Evolutionary conservation across 2,113 vertebrate genomes (phyloP).

Genomic region (Sula dactylatra): DNA sequence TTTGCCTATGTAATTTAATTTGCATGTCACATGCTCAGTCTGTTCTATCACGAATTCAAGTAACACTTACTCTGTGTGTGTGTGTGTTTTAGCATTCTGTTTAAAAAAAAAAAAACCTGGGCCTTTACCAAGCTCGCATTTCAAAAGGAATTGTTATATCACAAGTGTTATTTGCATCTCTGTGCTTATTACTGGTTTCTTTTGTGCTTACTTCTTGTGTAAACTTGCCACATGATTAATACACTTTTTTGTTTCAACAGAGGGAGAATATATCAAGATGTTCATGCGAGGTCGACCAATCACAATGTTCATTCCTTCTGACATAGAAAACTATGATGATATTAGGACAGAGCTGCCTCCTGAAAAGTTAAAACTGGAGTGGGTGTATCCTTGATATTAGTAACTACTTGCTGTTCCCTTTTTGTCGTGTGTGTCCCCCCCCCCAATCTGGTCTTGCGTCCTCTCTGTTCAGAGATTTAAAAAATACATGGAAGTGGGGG

Average conservation of each 20-base stretch:
- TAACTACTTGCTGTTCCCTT: neutral
- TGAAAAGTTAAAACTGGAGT: conserved; percentile 95
- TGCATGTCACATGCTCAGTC: neutral
- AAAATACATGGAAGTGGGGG: neutral
- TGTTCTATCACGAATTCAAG: neutral
- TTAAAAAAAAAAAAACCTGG: neutral
- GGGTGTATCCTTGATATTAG: conserved; percentile 92
- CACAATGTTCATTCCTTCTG: conserved; percentile 98
- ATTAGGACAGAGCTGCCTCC: conserved; percentile 90
- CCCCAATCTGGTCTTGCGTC: neutral
- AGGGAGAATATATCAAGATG: conserved; percentile 97
- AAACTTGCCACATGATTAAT: conserved; percentile 33
- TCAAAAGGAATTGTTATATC: neutral
- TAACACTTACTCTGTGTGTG: neutral
- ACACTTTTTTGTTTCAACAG: conserved; percentile 77
- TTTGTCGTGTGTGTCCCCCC: neutral
- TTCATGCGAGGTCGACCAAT: conserved; percentile 98
- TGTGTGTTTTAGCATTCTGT: neutral
- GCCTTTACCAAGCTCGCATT: neutral
- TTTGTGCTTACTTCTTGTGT: neutral
- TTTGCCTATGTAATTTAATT: neutral
- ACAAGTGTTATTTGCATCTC: neutral
- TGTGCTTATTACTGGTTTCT: neutral
- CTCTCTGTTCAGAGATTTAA: neutral
- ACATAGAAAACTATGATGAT: conserved; percentile 91